These are phyloP conservation scores for Megaceryle torquata DNA, from an alignment of 2,113 vertebrate species.

Conservation along the genomic window DNA sequence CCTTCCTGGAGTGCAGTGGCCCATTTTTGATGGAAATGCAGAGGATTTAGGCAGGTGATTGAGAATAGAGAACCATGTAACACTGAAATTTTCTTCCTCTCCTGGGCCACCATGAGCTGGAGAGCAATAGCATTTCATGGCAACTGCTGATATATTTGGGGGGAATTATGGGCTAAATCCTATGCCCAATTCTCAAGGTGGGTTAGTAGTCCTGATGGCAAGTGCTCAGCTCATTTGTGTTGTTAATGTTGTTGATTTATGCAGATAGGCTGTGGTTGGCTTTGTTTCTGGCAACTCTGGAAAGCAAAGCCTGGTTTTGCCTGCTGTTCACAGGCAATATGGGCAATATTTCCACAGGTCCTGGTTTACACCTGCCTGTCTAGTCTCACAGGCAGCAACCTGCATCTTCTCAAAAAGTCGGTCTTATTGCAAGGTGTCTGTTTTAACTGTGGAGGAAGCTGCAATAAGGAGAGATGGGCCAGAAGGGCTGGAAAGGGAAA, in stretches of 20 bases:
- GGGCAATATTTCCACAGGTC: not conserved
- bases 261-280: not conserved
- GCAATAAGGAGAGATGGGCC: not conserved
- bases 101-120: not conserved
- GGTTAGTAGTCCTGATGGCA: not conserved
- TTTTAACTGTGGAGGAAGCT: not conserved
- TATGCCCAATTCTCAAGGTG: not conserved
- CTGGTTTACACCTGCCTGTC: not conserved
- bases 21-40: not conserved
- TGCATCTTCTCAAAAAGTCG: not conserved
- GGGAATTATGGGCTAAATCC: not conserved
- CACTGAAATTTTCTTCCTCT: not conserved
- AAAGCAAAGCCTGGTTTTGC: not conserved
- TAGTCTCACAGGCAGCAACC: not conserved
- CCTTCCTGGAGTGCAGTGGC: not conserved
- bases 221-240: not conserved
- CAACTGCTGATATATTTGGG: not conserved
- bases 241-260: not conserved
- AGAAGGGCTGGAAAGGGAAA: not conserved
- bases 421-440: not conserved
- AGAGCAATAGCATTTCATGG: not conserved
- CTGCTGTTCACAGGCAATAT: not conserved
- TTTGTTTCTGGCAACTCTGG: not conserved
- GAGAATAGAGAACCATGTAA: not conserved
- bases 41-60: not conserved